Percentiles rank a stretch among this genome's conserved stretches.
Conservation (phyloP, 2,113 vertebrate species). For the Tachuris rubrigastra region DNA sequence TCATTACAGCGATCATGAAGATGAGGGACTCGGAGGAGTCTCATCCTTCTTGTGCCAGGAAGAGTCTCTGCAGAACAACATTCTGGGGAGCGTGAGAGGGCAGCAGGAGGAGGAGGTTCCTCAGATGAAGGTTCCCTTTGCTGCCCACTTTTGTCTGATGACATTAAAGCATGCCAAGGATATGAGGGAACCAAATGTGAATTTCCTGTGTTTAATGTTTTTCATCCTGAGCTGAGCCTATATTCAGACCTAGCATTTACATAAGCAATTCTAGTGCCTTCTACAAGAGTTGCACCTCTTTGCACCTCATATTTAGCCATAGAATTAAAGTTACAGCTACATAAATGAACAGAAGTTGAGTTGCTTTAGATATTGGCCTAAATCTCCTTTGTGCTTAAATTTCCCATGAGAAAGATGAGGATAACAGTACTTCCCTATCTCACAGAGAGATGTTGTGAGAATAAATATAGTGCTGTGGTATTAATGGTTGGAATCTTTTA, state of each 20-base stretch:
- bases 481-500: background rate
- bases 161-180: constrained; percentile 3
- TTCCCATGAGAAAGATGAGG: background rate
- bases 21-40: background rate
- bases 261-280: background rate
- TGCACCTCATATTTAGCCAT: background rate
- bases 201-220: constrained; percentile 63
- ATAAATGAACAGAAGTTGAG: background rate
- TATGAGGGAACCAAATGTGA: background rate
- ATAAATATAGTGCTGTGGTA: background rate
- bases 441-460: background rate
- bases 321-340: background rate
- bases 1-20: background rate
- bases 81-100: background rate
- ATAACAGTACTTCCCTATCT: background rate
- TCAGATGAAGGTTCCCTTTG: background rate
- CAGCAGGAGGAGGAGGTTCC: background rate
- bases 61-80: background rate
- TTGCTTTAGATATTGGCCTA: background rate
- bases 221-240: constrained; percentile 29
- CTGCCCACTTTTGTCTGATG: background rate
- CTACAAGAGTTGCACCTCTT: background rate
- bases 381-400: background rate
- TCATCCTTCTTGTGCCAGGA: background rate
- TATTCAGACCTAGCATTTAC: constrained; percentile 33